A percentile compares a stretch with the other conserved stretches of the same genome.
These are phyloP conservation scores for Polyommatus iphigenia DNA, from an alignment of 2,888 invertebrate species.

Conservation along the genomic window DNA sequence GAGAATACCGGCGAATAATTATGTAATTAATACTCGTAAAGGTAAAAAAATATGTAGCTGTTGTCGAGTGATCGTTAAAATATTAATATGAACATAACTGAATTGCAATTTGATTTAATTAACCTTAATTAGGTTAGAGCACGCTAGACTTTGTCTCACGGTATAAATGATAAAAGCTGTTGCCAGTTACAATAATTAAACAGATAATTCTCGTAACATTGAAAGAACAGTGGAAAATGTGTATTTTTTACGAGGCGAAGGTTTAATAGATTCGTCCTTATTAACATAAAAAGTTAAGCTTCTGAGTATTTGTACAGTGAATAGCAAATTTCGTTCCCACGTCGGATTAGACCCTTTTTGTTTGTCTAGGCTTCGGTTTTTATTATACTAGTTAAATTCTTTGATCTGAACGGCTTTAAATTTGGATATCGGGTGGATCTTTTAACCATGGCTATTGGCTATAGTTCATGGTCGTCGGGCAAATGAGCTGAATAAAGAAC, in stretches of 20 bases:
- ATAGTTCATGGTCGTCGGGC: constrained; percentile 65
- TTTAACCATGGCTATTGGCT: constrained; percentile 67
- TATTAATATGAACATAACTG: constrained; percentile 53
- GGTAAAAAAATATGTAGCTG: constrained; percentile 34
- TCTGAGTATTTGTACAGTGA: constrained; percentile 18
- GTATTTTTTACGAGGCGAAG: background rate
- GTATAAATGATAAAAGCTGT: constrained; percentile 53
- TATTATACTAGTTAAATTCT: constrained; percentile 46
- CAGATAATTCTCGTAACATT: constrained; percentile 37
- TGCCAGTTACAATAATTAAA: constrained; percentile 44
- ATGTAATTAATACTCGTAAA: constrained; percentile 23
- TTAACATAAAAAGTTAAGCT: constrained; percentile 28
- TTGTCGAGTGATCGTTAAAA: constrained; percentile 45
- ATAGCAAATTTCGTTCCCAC: constrained; percentile 25
- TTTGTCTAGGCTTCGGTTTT: constrained; percentile 10
- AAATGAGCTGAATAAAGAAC: constrained; percentile 44
- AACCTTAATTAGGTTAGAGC: constrained; percentile 66
- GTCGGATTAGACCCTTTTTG: constrained; percentile 23
- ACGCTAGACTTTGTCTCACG: constrained; percentile 58
- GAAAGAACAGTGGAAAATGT: background rate
- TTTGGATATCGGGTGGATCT: constrained; percentile 59
- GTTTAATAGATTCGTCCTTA: constrained; percentile 8
- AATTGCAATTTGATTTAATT: constrained; percentile 61
- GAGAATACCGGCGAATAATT: constrained; percentile 21
- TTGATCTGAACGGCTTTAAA: constrained; percentile 56